Percentiles rank a stretch among this genome's conserved stretches.
Evolutionary conservation across 1,140 invertebrate species (phyloP).

Genomic region (Conus ventricosus): DNA sequence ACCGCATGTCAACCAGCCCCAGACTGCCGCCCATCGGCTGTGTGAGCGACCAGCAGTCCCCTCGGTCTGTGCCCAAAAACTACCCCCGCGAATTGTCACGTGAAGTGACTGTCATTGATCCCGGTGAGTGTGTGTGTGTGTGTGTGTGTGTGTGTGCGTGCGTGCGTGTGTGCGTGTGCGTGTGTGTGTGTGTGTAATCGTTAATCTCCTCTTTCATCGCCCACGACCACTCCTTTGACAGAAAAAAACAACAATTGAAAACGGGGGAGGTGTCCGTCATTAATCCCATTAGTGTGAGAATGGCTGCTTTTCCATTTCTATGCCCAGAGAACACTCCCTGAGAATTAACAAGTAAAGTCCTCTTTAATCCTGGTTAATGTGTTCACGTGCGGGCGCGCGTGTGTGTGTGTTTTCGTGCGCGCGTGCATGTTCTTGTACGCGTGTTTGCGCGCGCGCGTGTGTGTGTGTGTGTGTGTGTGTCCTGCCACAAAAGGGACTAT

Average conservation of each 20-base stretch:
- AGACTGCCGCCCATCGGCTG: constrained; percentile 2
- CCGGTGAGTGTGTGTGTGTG: constrained; percentile 5
- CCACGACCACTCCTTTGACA: too few species aligned
- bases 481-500: too few species aligned
- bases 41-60: neutral
- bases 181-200: neutral
- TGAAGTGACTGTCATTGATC: neutral
- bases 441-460: too few species aligned
- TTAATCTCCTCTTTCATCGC: too few species aligned
- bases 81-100: neutral
- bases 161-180: neutral
- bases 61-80: neutral
- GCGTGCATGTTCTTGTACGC: too few species aligned
- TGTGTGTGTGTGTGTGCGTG: neutral
- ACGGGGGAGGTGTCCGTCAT: too few species aligned
- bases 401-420: too few species aligned
- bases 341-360: neutral
- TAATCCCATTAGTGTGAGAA: neutral
- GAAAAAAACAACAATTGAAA: too few species aligned
- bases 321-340: neutral
- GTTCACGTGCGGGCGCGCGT: neutral
- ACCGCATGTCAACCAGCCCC: constrained; percentile 4
- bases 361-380: neutral
- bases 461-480: too few species aligned
- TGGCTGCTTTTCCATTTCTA: neutral